Evolutionary conservation across 2,888 invertebrate species (phyloP), one percentile per base, ranked within the genome.

Genomic region (Stenchaetothrips biformis): DNA sequence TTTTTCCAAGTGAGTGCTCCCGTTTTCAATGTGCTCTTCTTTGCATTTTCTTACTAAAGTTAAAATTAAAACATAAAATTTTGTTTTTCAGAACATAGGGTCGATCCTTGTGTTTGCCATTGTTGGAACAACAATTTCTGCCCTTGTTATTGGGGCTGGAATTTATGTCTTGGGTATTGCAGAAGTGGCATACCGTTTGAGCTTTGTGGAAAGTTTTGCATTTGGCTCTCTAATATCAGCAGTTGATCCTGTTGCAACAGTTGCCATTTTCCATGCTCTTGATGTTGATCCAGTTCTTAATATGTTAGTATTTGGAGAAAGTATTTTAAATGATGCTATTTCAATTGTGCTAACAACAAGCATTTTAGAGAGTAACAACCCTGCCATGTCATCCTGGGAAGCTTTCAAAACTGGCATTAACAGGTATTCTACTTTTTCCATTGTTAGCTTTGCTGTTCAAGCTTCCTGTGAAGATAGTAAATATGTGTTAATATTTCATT

Each of bases 181-280:
- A 0, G 92, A 94, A 85, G 94, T 95, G 11, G 97, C 97, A 0
- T 99, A 98, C 86, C 92, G 92, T 86, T 89, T 99, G 81, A 94
- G 94, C 86, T 96, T 98, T 87, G 94, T 98, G 9, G 98, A 99
- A 88, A 98, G 98, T 81, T 99, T 99, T 89, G 99, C 99, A 0
- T 99, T 99, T 89, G 99, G 99, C 9, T 97, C 98, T 0, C 88
- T 98, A 82, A 98, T 99, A 86, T 99, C 98, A 2, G 99, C 99
- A 48, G 99, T 99, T 7, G 99, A 99, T 89, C 99, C 99, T 0
- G 99, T 99, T 0, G 99, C 99, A 7, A 99, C 99, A 0, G 94
- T 99, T 48, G 99, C 99, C 13, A 99, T 99, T 83, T 99, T 99
- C 86, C 97, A 99, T 88, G 98, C 98, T 1, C 88, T 99, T 48